Base-by-base conservation (phyloP, 1,140 invertebrate genomes). In the Adoxophyes honmai region DNA sequence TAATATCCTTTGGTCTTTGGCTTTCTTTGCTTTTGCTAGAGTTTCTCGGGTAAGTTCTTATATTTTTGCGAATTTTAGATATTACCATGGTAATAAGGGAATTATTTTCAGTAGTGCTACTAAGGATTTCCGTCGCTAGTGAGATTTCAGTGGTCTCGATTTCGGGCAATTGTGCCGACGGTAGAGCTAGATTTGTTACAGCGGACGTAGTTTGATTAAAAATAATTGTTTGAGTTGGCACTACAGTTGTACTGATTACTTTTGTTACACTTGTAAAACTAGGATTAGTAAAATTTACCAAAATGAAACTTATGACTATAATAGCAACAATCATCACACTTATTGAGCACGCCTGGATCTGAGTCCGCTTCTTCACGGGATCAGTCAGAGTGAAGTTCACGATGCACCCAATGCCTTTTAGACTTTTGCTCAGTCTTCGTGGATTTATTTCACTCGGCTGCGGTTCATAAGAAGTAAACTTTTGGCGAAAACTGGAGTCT, bases 341-440 rank as follows among this genome's bases (percentile, higher is more conserved):
- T 74, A 88, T 87, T 80, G 86, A 88, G 78, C 82, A 88, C 21
- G 82, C 82, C 72, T 87, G 84, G 60, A 88, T 81, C 72, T 82
- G 78, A 59, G 81, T 86, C 63, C 81, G 70, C 58, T 86, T 86
- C 57, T 86, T 86, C 34, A 81, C 73, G 15, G 81, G 73, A 64
- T 89, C 85, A 64, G 73, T 82, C 53, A 86, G 67, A 48, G 81
- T 74, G 61, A 88, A 84, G 59, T 86, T 79, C 15, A 89, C 70
- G 11, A 89, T 74, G 81, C 88, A 89, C 28, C 81, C 79, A 35
- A 89, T 78, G 55, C 85, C 86, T 74, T 81, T 84, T 10, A 89
- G 69, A 59, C 78, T 81, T 77, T 86, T 88, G 68, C 80, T 83
- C 60, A 89, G 78, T 73, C 83, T 76, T 62, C 75, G 60, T 62